A percentile compares a stretch with the other conserved stretches of the same genome.
phyloP scores from a whole-genome alignment of 2,797 vertebrate species.

The Sebastes cheni region DNA sequence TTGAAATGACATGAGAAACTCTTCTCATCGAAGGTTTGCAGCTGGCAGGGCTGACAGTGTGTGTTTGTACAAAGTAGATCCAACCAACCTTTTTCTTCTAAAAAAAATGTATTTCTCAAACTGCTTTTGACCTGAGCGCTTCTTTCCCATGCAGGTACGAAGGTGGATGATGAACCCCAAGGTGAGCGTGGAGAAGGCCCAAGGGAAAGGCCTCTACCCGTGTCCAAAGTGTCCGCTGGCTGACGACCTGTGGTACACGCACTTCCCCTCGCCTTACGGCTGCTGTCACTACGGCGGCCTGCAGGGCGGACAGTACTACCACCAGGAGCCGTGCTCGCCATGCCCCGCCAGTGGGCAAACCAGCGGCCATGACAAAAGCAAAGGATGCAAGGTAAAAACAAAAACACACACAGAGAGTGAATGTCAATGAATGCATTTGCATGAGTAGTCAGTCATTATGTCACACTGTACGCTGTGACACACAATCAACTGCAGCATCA shows the following conservation, averaged over 20 bases:
- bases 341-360: constrained; percentile 47
- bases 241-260: constrained; percentile 82
- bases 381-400: constrained; percentile 80
- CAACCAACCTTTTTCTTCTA: neutral
- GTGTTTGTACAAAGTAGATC: neutral
- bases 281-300: constrained; percentile 76
- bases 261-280: constrained; percentile 78
- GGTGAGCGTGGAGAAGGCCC: constrained; percentile 88
- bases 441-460: neutral
- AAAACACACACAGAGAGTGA: neutral
- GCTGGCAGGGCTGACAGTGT: constrained; percentile 20
- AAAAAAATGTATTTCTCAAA: neutral
- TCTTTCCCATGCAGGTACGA: constrained; percentile 83
- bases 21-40: constrained; percentile 48
- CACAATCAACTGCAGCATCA: neutral
- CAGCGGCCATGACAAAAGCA: constrained; percentile 71
- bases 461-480: neutral
- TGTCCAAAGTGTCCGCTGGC: constrained; percentile 84
- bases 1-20: constrained; percentile 32
- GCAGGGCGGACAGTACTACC: constrained; percentile 72
- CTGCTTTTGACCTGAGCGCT: neutral
- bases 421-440: neutral
- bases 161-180: constrained; percentile 95
- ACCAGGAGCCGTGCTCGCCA: constrained; percentile 69
- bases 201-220: constrained; percentile 83